These are phyloP conservation scores for Trichonephila inaurata DNA, from an alignment of 1,140 invertebrate species.

Conservation along the genomic window DNA sequence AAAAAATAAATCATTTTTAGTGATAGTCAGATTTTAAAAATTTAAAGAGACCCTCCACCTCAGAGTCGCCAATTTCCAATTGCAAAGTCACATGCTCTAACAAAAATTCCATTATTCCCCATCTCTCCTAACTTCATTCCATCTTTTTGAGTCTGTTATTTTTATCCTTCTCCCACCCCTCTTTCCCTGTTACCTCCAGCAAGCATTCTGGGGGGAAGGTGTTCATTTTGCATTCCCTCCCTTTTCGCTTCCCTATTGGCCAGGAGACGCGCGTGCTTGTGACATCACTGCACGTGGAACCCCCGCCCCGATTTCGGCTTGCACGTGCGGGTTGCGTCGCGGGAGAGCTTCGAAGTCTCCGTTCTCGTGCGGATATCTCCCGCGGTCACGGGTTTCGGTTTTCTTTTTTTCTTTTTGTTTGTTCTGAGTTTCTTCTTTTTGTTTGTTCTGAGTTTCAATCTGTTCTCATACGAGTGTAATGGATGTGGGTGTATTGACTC, in stretches of 20 bases:
- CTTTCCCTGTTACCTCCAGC: background rate
- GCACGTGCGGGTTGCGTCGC: no score
- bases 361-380: background rate
- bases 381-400: background rate
- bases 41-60: no score
- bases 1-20: no score
- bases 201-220: background rate
- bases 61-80: no score
- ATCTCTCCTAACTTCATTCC: no score
- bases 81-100: no score
- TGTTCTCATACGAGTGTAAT: background rate
- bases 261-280: slow-evolving; percentile 42
- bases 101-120: no score
- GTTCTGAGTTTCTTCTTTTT: no score
- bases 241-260: slow-evolving; percentile 2
- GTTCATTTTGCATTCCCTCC: background rate
- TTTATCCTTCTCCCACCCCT: background rate
- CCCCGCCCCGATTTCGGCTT: slow-evolving; percentile 17
- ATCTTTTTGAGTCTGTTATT: no score
- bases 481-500: background rate
- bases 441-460: background rate
- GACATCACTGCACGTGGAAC: slow-evolving; percentile 59
- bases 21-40: no score
- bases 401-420: background rate
- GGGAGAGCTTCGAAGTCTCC: background rate